Conservation (phyloP, 2,797 vertebrate genomes). For the Platyrinchus mystaceus region DNA sequence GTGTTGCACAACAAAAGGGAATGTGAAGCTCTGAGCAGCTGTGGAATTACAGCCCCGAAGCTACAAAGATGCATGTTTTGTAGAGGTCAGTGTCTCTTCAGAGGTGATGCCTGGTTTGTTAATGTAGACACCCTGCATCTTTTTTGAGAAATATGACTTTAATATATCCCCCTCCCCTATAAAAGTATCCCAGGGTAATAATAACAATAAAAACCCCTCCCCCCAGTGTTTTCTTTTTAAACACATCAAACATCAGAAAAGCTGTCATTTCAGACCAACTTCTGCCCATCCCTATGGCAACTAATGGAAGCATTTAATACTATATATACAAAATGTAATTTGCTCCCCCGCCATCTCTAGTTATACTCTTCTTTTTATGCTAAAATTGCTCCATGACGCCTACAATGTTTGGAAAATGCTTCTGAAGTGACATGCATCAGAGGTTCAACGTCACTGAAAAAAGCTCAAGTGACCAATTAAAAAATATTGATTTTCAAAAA, state of each 20-base stretch:
- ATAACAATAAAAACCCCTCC: slow-evolving; percentile 51
- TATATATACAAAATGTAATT: slow-evolving; percentile 66
- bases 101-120: background rate
- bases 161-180: slow-evolving; percentile 7
- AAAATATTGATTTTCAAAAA: background rate
- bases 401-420: slow-evolving; percentile 65
- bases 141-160: slow-evolving; percentile 38
- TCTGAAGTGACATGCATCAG: slow-evolving; percentile 61
- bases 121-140: background rate
- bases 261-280: slow-evolving; percentile 75
- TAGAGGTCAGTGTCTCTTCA: background rate
- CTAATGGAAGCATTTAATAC: slow-evolving; percentile 76
- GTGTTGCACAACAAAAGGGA: background rate
- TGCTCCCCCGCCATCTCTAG: slow-evolving; percentile 58
- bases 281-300: slow-evolving; percentile 81
- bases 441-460: slow-evolving; percentile 48
- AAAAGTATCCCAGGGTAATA: slow-evolving; percentile 44
- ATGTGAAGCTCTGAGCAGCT: background rate
- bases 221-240: slow-evolving; percentile 62
- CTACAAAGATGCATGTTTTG: background rate
- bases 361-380: slow-evolving; percentile 63
- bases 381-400: slow-evolving; percentile 67
- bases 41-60: slow-evolving; percentile 3
- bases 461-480: slow-evolving; percentile 49
- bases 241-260: slow-evolving; percentile 70